Percentiles rank a stretch among this genome's conserved stretches.
Evolutionary conservation across 2,888 invertebrate genomes (phyloP).

Genomic region (Arenicola marina): DNA sequence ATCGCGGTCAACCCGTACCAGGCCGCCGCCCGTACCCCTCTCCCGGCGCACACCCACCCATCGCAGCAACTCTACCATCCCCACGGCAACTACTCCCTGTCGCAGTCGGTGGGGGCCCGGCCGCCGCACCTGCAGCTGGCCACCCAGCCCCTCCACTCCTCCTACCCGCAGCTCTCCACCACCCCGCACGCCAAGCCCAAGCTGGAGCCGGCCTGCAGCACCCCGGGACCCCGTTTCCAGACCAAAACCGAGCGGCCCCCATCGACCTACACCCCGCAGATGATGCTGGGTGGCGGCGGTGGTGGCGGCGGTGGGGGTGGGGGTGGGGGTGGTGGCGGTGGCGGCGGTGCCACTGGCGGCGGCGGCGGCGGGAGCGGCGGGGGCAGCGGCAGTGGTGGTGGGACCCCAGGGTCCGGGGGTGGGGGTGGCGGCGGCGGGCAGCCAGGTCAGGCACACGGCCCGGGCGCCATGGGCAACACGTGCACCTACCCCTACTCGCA

Average conservation of each 20-base stretch:
- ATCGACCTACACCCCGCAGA: not conserved
- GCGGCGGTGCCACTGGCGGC: constrained; percentile 14
- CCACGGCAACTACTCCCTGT: too few species aligned
- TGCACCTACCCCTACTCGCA: constrained; percentile 27
- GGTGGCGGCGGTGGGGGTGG: not conserved
- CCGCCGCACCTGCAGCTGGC: too few species aligned
- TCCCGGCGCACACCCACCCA: not conserved
- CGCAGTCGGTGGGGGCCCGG: too few species aligned
- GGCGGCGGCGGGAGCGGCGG: not conserved
- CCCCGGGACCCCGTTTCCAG: not conserved
- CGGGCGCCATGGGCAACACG: constrained; percentile 25
- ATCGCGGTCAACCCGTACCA: too few species aligned
- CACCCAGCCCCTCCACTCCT: too few species aligned
- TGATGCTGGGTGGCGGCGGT: too few species aligned
- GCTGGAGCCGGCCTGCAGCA: not conserved
- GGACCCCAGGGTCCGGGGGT: too few species aligned
- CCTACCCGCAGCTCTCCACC: too few species aligned
- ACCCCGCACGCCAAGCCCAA: not conserved
- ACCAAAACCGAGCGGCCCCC: not conserved
- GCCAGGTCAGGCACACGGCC: constrained; percentile 12
- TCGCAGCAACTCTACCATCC: not conserved
- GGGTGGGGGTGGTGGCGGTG: constrained; percentile 10
- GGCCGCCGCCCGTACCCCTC: not conserved
- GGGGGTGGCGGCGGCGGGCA: not conserved
- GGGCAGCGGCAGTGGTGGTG: not conserved